phyloP scores from a whole-genome alignment of 1,140 invertebrate species.

The Drosophila nikananu region DNA sequence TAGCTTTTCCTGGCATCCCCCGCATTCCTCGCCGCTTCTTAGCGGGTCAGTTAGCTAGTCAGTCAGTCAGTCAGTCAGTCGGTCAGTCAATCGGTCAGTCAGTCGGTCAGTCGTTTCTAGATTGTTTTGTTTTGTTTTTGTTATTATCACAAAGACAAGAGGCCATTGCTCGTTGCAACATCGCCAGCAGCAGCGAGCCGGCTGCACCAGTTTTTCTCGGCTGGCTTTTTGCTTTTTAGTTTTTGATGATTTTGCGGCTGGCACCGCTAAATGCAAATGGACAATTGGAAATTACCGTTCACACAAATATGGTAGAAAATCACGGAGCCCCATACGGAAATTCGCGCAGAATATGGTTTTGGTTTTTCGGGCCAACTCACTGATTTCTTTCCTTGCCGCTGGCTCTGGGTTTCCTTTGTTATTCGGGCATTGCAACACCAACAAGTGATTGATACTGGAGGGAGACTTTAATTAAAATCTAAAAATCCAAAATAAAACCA shows the following conservation, averaged over 20 bases:
- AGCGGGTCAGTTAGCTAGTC: conserved; percentile 1
- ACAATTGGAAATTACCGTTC: conserved; percentile 35
- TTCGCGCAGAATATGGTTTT: conserved; percentile 55
- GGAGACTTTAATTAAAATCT: conserved; percentile 53
- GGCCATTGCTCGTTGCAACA: conserved; percentile 43
- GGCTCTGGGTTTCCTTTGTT: conserved; percentile 26
- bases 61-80: conserved; percentile 24
- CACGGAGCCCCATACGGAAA: conserved; percentile 56
- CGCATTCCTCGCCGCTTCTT: conserved; percentile 1
- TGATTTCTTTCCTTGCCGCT: conserved; percentile 36
- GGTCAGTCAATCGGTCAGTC: conserved; percentile 10
- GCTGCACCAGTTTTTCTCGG: conserved; percentile 52
- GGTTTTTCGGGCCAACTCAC: background rate
- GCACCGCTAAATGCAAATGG: conserved; percentile 27
- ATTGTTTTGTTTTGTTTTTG: conserved; percentile 40
- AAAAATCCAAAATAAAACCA: conserved; percentile 4
- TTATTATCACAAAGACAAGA: conserved; percentile 50
- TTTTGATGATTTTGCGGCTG: conserved; percentile 33
- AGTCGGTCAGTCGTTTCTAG: conserved; percentile 33
- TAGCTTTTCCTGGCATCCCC: conserved; percentile 54
- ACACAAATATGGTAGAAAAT: conserved; percentile 57
- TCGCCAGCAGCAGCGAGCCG: conserved; percentile 13
- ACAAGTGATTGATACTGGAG: conserved; percentile 27
- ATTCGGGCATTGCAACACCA: conserved; percentile 51
- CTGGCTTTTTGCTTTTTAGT: conserved; percentile 13